Percentiles rank a stretch among this genome's conserved stretches.
Evolutionary conservation across 2,888 invertebrate species (phyloP).

Genomic region (Serrognathus titanus): DNA sequence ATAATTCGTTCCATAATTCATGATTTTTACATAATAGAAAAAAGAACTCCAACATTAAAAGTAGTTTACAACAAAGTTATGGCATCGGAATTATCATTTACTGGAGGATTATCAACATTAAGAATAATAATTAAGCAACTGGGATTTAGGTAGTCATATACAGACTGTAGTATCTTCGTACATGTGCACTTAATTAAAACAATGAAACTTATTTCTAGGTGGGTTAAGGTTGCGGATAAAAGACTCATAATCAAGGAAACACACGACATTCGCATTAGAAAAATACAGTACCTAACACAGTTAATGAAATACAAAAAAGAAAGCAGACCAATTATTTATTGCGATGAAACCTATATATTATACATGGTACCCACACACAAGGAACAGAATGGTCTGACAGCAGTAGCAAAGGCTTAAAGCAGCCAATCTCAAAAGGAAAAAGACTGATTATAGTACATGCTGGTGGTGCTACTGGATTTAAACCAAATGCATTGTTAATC

Average conservation of each 20-base stretch:
- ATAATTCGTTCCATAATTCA: background rate
- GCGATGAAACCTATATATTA: background rate
- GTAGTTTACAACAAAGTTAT: background rate
- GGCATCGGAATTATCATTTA: background rate
- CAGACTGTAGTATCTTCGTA: too few relatives aligned
- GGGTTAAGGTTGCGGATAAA: background rate
- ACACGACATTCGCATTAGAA: background rate
- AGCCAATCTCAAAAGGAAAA: background rate
- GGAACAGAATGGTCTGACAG: background rate
- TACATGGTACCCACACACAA: background rate
- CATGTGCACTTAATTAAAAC: too few relatives aligned
- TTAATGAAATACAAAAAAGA: background rate
- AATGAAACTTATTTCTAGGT: too few relatives aligned
- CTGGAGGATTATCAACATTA: background rate
- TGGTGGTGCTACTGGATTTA: background rate
- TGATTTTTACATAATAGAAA: background rate
- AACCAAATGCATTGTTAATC: too few relatives aligned
- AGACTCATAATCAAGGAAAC: background rate
- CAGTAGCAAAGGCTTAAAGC: background rate
- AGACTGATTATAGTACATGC: background rate
- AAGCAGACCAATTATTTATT: background rate
- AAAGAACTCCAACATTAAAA: background rate
- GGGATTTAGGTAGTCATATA: background rate
- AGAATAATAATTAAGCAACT: background rate
- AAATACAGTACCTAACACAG: background rate